Base-by-base conservation (phyloP, 1,140 invertebrate species). In the Vanessa atalanta region DNA sequence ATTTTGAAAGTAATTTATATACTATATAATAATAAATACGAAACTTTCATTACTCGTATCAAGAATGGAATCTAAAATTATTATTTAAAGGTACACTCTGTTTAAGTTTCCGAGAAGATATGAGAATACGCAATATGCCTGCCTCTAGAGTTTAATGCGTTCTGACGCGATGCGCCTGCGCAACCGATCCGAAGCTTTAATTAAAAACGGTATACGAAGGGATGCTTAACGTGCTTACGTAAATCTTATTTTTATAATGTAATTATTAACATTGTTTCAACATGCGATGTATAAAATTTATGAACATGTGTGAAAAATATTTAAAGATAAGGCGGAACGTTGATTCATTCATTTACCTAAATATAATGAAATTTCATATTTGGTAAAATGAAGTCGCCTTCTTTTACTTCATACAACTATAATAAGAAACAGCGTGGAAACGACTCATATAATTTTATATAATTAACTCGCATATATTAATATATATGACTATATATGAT, bases 191-290 rank as follows among this genome's bases (percentile, higher is more conserved):
- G 47, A 37, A 53, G 66, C 43, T 75, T 82, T 82, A 82, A 82
- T 82, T 82, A 82, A 82, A 82, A 82, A 82, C 80, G 80, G 80
- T 82, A 82, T 75, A 60, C 75, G 65, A 75, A 73, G 70, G 57
- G 76, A 77, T 77, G 72, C 60, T 76, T 70, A 61, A 37, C 65
- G 60, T 65, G 31, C n/a, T 64, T 55, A 65, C 66, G 66, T 72
- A 76, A 75, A 75, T 75, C 70, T 67, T 73, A 73, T 76, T 67
- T 72, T 68, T 50, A 70, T 70, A 70, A 70, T 70, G 37, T 37
- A 57, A 70, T 70, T 70, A 64, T 26, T 26, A 51, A 69, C 70
- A 23, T 73, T 61, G 71, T 67, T 60, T 51, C 51, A 47, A 60
- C 65, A 73, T 16, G 64, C 47, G n/a, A 15, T 7, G 48, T 51